phyloP scores from a whole-genome alignment of 2,797 vertebrate species.

The Propithecus deckenii region DNA sequence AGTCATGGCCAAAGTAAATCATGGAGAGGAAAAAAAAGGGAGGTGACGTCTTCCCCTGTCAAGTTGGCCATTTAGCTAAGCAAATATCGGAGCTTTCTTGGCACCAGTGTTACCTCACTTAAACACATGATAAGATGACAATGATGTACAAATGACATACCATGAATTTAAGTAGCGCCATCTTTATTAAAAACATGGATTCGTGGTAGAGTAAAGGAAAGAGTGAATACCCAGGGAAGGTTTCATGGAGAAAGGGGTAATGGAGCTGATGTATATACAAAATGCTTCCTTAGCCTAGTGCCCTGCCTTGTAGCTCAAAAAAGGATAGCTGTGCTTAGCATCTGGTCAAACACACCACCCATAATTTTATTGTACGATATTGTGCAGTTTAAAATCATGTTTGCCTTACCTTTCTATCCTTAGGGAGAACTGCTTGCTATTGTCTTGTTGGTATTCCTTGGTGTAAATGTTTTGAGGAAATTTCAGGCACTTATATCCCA shows the following conservation, averaged over 20 bases:
- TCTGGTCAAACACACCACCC: neutral
- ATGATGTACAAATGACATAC: neutral
- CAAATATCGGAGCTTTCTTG: neutral
- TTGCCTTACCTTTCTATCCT: slow-evolving; percentile 40
- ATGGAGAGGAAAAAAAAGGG: neutral
- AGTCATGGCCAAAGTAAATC: slow-evolving; percentile 18
- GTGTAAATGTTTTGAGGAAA: slow-evolving; percentile 68
- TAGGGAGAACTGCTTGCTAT: neutral
- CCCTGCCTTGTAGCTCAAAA: neutral
- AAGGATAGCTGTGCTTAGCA: neutral
- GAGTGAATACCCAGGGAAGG: neutral
- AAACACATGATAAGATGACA: neutral
- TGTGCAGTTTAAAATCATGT: slow-evolving; percentile 3
- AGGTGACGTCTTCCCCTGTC: neutral
- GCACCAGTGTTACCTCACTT: slow-evolving; percentile 4
- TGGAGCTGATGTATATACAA: neutral
- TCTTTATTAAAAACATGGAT: neutral
- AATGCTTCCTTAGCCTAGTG: neutral
- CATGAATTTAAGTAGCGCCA: neutral
- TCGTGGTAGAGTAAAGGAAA: neutral
- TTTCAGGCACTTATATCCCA: slow-evolving; percentile 66
- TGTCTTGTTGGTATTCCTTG: slow-evolving; percentile 56
- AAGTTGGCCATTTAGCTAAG: neutral
- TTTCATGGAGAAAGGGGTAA: neutral
- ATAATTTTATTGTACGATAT: neutral